These are phyloP conservation scores for Chymomyza caudatula DNA, from an alignment of 2,888 invertebrate genomes.

Conservation along the genomic window DNA sequence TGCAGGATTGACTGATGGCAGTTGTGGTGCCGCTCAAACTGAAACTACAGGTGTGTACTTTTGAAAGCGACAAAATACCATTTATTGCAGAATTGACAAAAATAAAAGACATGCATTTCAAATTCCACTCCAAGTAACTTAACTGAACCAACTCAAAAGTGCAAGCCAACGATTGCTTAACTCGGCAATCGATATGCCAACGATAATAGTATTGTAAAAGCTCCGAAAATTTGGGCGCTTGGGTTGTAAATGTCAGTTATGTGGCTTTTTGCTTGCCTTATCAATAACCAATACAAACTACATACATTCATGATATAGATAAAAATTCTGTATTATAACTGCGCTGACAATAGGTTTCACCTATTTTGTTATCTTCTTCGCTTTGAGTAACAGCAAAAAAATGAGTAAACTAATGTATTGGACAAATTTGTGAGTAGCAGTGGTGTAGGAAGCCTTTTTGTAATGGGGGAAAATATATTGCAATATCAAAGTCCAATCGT, in stretches of 20 bases:
- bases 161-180: too few relatives aligned
- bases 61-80: slow-evolving; percentile 17
- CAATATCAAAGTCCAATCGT: too few relatives aligned
- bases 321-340: too few relatives aligned
- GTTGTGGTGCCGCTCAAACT: neutral
- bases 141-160: too few relatives aligned
- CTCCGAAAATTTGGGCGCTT: too few relatives aligned
- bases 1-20: slow-evolving; percentile 6
- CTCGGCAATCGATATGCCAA: too few relatives aligned
- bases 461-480: too few relatives aligned
- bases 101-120: slow-evolving; percentile 9
- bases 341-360: neutral
- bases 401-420: neutral
- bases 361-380: neutral
- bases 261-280: neutral
- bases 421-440: too few relatives aligned
- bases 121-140: too few relatives aligned
- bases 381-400: neutral
- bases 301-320: too few relatives aligned
- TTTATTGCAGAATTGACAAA: neutral
- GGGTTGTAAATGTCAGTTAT: neutral
- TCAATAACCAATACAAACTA: too few relatives aligned
- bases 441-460: too few relatives aligned
- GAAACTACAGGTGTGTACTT: neutral
- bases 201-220: neutral